A percentile compares a stretch with the other conserved stretches of the same genome.
Conservation (phyloP, 1,140 invertebrate genomes). For the Bicyclus anynana region DNA sequence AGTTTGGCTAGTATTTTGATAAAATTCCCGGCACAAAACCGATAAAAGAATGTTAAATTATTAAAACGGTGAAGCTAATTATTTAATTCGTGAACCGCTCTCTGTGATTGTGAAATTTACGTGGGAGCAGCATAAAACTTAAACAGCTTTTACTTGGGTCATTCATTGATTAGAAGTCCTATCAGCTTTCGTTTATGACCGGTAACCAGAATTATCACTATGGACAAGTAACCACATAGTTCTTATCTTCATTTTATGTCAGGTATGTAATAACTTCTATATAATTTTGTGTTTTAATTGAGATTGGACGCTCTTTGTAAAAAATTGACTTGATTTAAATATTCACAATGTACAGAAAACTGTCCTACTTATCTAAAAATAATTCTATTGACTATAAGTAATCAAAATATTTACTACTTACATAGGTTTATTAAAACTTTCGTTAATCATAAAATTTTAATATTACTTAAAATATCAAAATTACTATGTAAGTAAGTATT, state of each 20-base stretch:
- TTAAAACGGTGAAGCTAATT: background rate
- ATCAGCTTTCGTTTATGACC: constrained; percentile 9
- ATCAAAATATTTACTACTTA: too few relatives aligned
- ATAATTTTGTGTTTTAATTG: background rate
- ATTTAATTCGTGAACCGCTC: background rate
- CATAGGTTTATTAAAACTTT: too few relatives aligned
- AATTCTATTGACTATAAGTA: too few relatives aligned
- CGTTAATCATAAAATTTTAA: too few relatives aligned
- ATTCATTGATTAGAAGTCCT: constrained; percentile 13
- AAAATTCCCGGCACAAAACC: background rate
- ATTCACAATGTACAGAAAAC: too few relatives aligned
- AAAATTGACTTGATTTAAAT: too few relatives aligned
- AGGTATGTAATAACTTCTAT: constrained; percentile 29
- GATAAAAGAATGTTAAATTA: background rate
- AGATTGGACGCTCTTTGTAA: too few relatives aligned
- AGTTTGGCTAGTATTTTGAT: constrained; percentile 1
- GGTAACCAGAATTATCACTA: constrained; percentile 18
- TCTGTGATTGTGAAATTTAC: constrained; percentile 7
- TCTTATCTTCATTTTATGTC: constrained; percentile 39
- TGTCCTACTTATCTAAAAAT: too few relatives aligned
- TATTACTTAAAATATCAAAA: too few relatives aligned
- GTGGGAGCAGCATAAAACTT: constrained; percentile 13
- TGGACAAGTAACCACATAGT: constrained; percentile 26
- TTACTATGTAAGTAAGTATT: too few relatives aligned
- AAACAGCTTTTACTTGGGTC: constrained; percentile 22